These are phyloP conservation scores for Pithys albifrons DNA, from an alignment of 2,113 vertebrate species.

Conservation along the genomic window DNA sequence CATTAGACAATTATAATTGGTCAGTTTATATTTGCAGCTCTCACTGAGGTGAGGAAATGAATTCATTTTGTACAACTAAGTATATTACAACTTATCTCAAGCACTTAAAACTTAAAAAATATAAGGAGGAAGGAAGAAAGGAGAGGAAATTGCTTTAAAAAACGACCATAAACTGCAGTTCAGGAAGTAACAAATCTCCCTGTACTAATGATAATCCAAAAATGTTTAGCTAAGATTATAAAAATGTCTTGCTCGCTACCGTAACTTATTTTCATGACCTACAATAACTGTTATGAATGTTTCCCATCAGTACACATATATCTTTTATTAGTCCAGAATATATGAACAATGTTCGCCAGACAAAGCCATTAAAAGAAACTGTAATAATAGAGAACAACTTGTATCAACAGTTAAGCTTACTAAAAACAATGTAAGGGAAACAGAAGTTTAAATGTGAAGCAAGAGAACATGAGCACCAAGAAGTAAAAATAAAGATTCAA, in stretches of 20 bases:
- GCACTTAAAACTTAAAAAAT: background rate
- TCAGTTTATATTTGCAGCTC: background rate
- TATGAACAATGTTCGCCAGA: background rate
- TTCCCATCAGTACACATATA: slow-evolving; percentile 32
- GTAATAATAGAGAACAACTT: background rate
- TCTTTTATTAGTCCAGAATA: slow-evolving; percentile 6
- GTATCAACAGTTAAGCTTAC: background rate
- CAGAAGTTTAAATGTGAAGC: background rate
- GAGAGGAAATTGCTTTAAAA: background rate
- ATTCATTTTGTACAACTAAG: background rate
- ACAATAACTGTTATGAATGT: slow-evolving; percentile 41
- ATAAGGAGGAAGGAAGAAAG: background rate
- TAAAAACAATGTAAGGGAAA: background rate
- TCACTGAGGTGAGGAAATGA: background rate
- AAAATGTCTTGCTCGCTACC: slow-evolving; percentile 12
- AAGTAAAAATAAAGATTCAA: background rate
- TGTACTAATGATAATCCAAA: background rate
- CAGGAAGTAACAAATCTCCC: background rate
- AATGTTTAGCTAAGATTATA: slow-evolving; percentile 48
- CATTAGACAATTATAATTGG: background rate
- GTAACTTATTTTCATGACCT: slow-evolving; percentile 37
- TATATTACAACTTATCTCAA: background rate
- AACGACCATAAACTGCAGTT: background rate
- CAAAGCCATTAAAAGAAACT: background rate
- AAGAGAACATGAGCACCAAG: background rate